Base-by-base conservation (phyloP, 2,113 vertebrate species). In the Agapornis roseicollis region DNA sequence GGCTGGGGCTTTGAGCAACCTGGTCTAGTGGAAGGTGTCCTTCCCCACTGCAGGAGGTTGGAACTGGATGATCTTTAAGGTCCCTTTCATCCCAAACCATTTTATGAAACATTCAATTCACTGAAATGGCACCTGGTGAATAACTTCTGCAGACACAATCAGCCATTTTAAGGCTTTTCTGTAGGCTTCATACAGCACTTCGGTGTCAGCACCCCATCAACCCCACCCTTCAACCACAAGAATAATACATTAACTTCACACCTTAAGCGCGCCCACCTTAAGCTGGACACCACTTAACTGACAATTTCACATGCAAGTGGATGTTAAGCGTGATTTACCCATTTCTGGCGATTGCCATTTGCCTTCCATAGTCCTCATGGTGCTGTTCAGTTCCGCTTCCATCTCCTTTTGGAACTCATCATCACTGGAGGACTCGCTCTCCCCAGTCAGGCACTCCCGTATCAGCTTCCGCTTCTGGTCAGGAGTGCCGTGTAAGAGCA, bases 331-430 rank as follows among this genome's bases (percentile, higher is more conserved):
- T 5, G 12, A 74, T 72, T 90, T 95, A 98, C 98, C 97, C 95
- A 91, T 78, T 85, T 97, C 85, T 2, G 97, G 58, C 0, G 97
- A 97, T 2, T 89, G 97, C 98, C 99, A 99, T 74, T 96, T 98
- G 78, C 98, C 96, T 96, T 99, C 98, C 97, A 99, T 98, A 60
- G 98, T 98, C 96, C 96, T 99, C 92, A 99, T 98, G 70, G 99
- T 99, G 84, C 97, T 98, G 97, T 98, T 98, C 47, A 99, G 98
- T 89, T 99, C 99, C 0, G 98, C 99, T 95, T 99, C 99, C 99
- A 99, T 99, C 98, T 99, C 99, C 94, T 99, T 99, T 78, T 99
- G 99, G 95, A 99, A 99, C 88, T 99, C 99, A 97, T 99, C 99
- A 0, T 98, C 99, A 41, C 99, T 99, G 94, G 99, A 99, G 6